Conservation (phyloP, 2,113 vertebrate genomes). For the Hypomesus transpacificus region DNA sequence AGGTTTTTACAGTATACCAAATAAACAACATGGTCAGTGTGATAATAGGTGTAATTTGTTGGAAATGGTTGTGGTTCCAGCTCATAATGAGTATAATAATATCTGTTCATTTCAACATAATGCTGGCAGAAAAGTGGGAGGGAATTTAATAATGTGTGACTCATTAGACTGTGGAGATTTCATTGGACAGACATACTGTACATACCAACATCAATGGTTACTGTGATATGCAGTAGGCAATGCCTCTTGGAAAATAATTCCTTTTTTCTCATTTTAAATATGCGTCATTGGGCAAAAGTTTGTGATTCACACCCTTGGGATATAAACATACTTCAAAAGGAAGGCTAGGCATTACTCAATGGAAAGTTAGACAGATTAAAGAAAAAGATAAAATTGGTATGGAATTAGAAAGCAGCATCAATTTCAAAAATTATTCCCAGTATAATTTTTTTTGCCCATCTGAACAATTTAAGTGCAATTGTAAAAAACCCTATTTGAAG, state of each 20-base stretch:
- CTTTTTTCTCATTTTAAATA: slow-evolving; percentile 40
- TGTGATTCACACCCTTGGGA: slow-evolving; percentile 51
- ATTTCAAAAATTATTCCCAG: slow-evolving; percentile 8
- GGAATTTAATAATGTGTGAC: background rate
- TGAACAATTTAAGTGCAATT: slow-evolving; percentile 33
- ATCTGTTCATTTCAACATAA: too few relatives aligned
- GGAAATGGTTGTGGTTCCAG: too few relatives aligned
- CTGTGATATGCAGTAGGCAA: background rate
- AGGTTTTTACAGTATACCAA: too few relatives aligned
- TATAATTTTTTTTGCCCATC: slow-evolving; percentile 1
- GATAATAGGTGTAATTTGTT: too few relatives aligned
- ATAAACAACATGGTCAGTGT: too few relatives aligned
- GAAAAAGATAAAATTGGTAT: slow-evolving; percentile 30
- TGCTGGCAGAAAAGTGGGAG: too few relatives aligned
- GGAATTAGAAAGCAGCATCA: slow-evolving; percentile 32
- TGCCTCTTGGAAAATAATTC: background rate
- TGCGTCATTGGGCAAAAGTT: slow-evolving; percentile 51
- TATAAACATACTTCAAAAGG: slow-evolving; percentile 59
- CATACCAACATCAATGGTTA: background rate
- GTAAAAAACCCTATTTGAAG: slow-evolving; percentile 18
- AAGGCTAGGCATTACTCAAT: slow-evolving; percentile 42
- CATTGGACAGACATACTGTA: background rate
- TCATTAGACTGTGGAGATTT: background rate
- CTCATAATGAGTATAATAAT: too few relatives aligned
- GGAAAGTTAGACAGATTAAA: slow-evolving; percentile 32